Evolutionary conservation across 92 coral and sea anemone genomes (phyloP).

Genomic region (Porites lobata): DNA sequence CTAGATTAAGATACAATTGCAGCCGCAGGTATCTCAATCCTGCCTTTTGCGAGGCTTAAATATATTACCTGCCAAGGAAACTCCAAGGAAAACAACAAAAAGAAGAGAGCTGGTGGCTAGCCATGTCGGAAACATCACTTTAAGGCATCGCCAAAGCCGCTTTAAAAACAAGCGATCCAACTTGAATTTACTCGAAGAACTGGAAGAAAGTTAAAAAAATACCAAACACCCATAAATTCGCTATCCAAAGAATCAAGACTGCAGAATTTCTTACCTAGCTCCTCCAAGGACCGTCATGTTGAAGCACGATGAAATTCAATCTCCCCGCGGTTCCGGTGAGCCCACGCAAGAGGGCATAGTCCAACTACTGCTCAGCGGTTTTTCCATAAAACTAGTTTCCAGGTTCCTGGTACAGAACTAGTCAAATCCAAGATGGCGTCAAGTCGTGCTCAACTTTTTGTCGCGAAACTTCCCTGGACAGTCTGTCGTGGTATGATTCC

Average conservation of each 20-base stretch:
- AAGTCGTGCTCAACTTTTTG: slow-evolving; percentile 68
- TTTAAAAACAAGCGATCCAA: slow-evolving; percentile 87
- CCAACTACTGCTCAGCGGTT: neutral
- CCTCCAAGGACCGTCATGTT: slow-evolving; percentile 4
- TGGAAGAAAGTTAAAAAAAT: neutral
- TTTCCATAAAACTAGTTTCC: neutral
- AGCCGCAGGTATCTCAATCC: neutral
- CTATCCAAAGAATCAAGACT: neutral
- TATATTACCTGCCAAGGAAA: slow-evolving; percentile 76
- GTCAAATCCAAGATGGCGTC: slow-evolving; percentile 80
- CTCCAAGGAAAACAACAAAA: slow-evolving; percentile 81
- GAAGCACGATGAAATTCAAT: neutral
- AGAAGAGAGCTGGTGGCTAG: slow-evolving; percentile 81
- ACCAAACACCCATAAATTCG: neutral
- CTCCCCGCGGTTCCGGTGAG: neutral
- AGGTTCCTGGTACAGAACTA: neutral
- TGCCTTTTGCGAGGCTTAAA: neutral
- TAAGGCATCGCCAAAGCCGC: slow-evolving; percentile 83
- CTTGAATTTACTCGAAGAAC: slow-evolving; percentile 44
- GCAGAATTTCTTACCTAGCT: neutral
- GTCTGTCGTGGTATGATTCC: slow-evolving; percentile 79
- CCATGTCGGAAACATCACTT: slow-evolving; percentile 85
- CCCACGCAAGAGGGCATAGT: neutral
- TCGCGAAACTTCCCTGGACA: slow-evolving; percentile 95
- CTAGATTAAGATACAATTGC: no score